These are phyloP conservation scores for Cylindroiulus punctatus DNA, from an alignment of 2,888 invertebrate genomes.

Conservation along the genomic window DNA sequence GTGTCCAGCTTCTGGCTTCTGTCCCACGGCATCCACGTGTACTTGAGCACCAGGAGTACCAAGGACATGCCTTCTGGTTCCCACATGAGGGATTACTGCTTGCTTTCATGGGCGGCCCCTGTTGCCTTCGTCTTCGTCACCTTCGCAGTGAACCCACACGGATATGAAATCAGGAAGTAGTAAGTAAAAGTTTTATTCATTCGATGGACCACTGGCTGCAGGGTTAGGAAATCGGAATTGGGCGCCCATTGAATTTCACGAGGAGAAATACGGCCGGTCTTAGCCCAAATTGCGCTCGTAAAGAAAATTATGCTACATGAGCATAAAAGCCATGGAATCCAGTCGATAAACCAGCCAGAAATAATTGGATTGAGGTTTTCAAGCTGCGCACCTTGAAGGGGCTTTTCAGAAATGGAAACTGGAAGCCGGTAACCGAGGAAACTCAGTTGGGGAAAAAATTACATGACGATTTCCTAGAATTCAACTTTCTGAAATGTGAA, in stretches of 20 bases:
- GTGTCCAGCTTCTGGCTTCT: conserved; percentile 78
- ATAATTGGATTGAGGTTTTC: conserved; percentile 29
- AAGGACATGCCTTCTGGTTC: conserved; percentile 70
- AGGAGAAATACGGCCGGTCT: background rate
- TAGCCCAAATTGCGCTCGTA: conserved; percentile 33
- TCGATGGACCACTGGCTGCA: background rate
- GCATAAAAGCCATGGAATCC: background rate
- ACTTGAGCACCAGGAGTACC: conserved; percentile 67
- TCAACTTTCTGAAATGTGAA: background rate
- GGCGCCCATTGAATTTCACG: background rate
- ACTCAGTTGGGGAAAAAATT: background rate
- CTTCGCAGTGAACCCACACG: conserved; percentile 75
- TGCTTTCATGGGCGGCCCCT: conserved; percentile 60
- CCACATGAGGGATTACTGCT: conserved; percentile 59
- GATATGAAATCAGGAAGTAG: conserved; percentile 78
- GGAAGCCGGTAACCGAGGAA: background rate
- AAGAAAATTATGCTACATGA: conserved; percentile 34
- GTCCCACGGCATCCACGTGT: conserved; percentile 71
- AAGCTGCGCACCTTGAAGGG: background rate
- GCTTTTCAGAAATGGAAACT: background rate
- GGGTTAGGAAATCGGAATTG: background rate
- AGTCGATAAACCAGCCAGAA: conserved; percentile 23
- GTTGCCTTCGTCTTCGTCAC: conserved; percentile 68
- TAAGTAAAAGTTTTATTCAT: conserved; percentile 58
- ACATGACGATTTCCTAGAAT: background rate